Base-by-base conservation (phyloP, 2,113 vertebrate species). In the Bos taurus region DNA sequence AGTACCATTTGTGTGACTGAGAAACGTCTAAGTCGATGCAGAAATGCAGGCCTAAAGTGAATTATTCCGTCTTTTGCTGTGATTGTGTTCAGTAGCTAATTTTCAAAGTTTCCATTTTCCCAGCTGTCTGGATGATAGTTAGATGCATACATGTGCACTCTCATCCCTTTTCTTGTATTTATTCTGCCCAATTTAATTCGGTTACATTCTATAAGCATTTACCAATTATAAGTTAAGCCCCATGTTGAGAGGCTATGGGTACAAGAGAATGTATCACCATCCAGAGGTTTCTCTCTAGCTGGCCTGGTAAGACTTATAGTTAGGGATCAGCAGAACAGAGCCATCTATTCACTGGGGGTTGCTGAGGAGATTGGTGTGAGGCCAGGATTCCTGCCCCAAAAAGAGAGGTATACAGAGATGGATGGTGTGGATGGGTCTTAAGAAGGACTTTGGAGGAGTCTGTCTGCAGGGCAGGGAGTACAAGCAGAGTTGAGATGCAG, bases 41-140 rank as follows among this genome's bases (percentile, higher is more conserved):
- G 78, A 96, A 86, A 89, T 92, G 78, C 52, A 67, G 2, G 21
- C 36, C 71, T 78, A 57, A 74, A 96, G 90, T 93, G 74, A 95
- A 92, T 95, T 52, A 26, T 86, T 90, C 26, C n/a, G 4, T 86
- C 71, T 87, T 95, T 96, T 95, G 52, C 74, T 78, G 48, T 14
- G 77, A 67, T 78, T 95, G 33, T 96, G 74, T 91, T 94, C 88
- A 60, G 78, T 88, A 97, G 86, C 83, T 95, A 50, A 97, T 97
- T 97, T 93, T 83, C 90, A 71, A 89, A 94, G 96, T 92, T 81
- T 96, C 80, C 57, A 48, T 96, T 96, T 96, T 82, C 94, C 77
- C 62, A 88, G 74, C 46, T 78, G 62, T 93, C 91, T 90, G 36
- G 56, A 78, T 90, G 74, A 77, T 84, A 90, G 40, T 85, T 59